Evolutionary conservation across 2,113 vertebrate species (phyloP).

Genomic region (Rallus limicola): DNA sequence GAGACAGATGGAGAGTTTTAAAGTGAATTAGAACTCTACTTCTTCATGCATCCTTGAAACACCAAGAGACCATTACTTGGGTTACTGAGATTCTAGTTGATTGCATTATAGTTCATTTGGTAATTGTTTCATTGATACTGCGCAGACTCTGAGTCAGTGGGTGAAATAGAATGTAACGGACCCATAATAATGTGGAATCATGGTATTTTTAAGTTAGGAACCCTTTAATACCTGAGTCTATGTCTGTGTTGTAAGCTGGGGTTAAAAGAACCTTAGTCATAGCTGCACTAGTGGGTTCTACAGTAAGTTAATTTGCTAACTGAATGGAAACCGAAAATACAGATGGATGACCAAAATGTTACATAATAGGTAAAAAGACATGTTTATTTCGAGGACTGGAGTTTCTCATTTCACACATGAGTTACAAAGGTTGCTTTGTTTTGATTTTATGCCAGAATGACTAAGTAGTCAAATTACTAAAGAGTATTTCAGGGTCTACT

Average conservation of each 20-base stretch:
- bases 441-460: conserved; percentile 17
- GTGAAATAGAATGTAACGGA: background rate
- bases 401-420: conserved; percentile 70
- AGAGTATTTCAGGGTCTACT: conserved; percentile 49
- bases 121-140: background rate
- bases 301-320: background rate
- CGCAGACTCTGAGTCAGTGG: background rate
- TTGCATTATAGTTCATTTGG: background rate
- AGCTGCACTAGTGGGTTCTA: background rate
- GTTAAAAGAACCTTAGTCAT: background rate
- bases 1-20: background rate
- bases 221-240: background rate
- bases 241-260: background rate
- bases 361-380: background rate
- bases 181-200: background rate
- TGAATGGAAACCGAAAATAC: conserved; percentile 11
- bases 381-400: conserved; percentile 14
- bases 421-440: conserved; percentile 55
- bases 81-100: background rate
- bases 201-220: background rate
- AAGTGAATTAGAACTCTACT: background rate
- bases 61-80: background rate
- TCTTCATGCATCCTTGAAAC: background rate
- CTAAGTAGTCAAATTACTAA: conserved; percentile 12
- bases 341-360: background rate